Evolutionary conservation across 2,888 invertebrate genomes (phyloP), one percentile per base, ranked within the genome.

Genomic region (Papilio elwesi): DNA sequence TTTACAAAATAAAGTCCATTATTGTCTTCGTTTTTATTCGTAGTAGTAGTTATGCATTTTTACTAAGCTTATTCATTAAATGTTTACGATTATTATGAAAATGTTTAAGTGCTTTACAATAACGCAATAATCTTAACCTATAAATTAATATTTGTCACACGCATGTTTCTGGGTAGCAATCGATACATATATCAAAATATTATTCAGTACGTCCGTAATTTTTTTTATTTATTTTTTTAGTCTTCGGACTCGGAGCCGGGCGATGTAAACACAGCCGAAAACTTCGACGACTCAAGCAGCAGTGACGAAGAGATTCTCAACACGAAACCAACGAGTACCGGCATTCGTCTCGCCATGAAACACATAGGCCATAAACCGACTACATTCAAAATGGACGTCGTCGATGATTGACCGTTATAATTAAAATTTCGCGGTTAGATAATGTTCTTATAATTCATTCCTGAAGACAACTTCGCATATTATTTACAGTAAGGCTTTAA

Each of bases 251-350:
- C 91, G 7, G 92, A 91, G 68, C 81, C 79, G 69, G 89, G 87
- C 70, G 89, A 88, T 76, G 83, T 88, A 74, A 86, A 86, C 68
- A 82, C 87, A 78, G 81, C 87, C 76, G 88, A 85, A 74, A 89
- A 82, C 76, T 88, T 88, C 80, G 87, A 91, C 71, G 89, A 86
- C 74, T 90, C 90, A 12, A 92, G 92, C 82, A 91, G 90, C 78
- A 88, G 90, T 84, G 93, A 92, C 77, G 93, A 93, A 62, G 92
- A 93, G 59, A 89, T 91, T 77, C 79, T 89, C 74, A 88, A 89
- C 81, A 84, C 88, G 68, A 89, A 87, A 80, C 81, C 84, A 75
- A 83, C 83, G 74, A 82, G 84, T 74, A 82, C 83, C 68, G 87
- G 87, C 76, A 87, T 86, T 55, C 86, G 92, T 13, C 87, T 93